Percentiles rank a stretch among this genome's conserved stretches.
Conservation (phyloP, 2,797 vertebrate species). For the Prunella strophiata region DNA sequence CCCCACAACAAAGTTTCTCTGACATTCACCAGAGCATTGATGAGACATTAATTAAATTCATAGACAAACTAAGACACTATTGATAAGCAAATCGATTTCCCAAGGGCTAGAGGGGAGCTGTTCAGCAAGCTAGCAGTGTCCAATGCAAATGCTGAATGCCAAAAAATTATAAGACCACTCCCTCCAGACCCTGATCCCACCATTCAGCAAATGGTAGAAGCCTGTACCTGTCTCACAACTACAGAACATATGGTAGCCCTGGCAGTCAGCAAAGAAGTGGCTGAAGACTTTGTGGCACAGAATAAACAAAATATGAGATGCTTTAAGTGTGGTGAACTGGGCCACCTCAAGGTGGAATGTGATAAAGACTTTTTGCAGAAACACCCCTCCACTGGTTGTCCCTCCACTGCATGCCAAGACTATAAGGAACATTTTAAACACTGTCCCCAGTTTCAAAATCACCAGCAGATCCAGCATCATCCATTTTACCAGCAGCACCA, state of each 20-base stretch:
- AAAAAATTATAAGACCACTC: not conserved
- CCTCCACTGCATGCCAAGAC: not conserved
- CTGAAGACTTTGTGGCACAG: not conserved
- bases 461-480: not conserved
- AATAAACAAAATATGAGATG: not conserved
- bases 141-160: not conserved
- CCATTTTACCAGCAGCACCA: not conserved
- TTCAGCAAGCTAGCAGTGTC: not conserved
- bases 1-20: not conserved
- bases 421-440: not conserved
- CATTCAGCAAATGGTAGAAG: not conserved
- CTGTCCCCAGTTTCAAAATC: not conserved
- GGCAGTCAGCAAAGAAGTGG: not conserved
- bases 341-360: not conserved
- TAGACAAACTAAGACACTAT: not conserved
- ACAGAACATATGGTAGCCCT: not conserved
- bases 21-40: not conserved
- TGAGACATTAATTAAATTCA: not conserved
- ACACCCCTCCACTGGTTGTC: not conserved
- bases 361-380: not conserved
- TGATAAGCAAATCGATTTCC: not conserved
- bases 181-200: not conserved
- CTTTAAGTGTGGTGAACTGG: not conserved
- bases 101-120: not conserved
- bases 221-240: not conserved